phyloP scores from a whole-genome alignment of 2,113 vertebrate genomes.

The Saguinus imperator region DNA sequence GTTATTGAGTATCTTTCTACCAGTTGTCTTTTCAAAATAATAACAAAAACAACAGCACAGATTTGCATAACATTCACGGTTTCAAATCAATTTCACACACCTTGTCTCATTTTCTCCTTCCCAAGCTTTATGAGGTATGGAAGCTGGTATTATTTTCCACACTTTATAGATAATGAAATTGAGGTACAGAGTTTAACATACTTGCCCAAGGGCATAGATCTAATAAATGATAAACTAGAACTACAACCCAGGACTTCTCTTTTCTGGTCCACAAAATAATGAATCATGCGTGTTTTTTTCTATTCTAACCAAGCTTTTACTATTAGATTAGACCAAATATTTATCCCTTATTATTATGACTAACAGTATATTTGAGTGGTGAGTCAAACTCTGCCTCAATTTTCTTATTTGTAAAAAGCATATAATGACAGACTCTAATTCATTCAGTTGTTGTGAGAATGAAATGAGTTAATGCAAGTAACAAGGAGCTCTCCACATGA shows the following conservation, averaged over 20 bases:
- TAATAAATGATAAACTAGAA: slow-evolving; percentile 71
- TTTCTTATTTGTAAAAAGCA: slow-evolving; percentile 6
- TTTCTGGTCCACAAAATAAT: slow-evolving; percentile 62
- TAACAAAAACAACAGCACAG: slow-evolving; percentile 55
- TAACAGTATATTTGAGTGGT: neutral
- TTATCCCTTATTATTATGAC: neutral
- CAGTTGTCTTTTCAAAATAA: slow-evolving; percentile 54
- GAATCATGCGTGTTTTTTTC: slow-evolving; percentile 48
- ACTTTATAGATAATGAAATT: slow-evolving; percentile 71
- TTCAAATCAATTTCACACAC: slow-evolving; percentile 44
- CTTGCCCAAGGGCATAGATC: slow-evolving; percentile 60
- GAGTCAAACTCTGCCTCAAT: neutral
- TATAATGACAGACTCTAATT: neutral
- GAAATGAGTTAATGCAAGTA: neutral
- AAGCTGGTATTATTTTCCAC: slow-evolving; percentile 65
- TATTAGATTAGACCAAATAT: neutral
- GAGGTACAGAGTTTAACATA: slow-evolving; percentile 60
- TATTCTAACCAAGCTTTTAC: slow-evolving; percentile 34
- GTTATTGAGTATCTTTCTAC: slow-evolving; percentile 39
- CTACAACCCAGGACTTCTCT: slow-evolving; percentile 14
- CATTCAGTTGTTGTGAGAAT: neutral
- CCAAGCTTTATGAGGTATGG: slow-evolving; percentile 62
- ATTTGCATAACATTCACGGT: slow-evolving; percentile 55
- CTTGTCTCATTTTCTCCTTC: slow-evolving; percentile 51
- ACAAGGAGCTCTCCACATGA: neutral